Percentiles rank a stretch among this genome's conserved stretches.
Evolutionary conservation across 2,113 vertebrate species (phyloP).

Genomic region (Geococcyx californianus): DNA sequence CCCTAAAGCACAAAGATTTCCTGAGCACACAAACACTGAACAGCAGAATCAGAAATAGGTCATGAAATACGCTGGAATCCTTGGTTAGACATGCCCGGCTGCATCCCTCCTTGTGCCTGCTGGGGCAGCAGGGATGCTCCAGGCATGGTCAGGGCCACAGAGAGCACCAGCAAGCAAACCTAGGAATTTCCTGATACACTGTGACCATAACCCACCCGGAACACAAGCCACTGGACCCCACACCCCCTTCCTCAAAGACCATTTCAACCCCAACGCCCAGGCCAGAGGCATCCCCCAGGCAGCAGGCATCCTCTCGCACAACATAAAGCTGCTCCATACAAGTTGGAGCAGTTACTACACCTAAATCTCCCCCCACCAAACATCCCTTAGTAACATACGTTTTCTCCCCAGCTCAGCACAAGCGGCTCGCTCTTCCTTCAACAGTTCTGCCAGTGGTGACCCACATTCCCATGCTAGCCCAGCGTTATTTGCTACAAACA

Average conservation of each 20-base stretch:
- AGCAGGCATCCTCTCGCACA: rapidly evolving
- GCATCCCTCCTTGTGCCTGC: not conserved
- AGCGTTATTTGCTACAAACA: slow-evolving; percentile 50
- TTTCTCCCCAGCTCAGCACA: not conserved
- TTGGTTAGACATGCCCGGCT: not conserved
- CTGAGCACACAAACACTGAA: not conserved
- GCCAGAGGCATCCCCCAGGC: not conserved
- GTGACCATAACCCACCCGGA: rapidly evolving
- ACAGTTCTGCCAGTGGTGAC: slow-evolving; percentile 18
- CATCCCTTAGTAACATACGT: not conserved
- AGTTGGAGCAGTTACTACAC: not conserved
- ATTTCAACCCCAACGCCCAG: not conserved
- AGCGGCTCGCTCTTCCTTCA: slow-evolving; percentile 26
- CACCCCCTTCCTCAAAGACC: not conserved
- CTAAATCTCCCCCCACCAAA: not conserved
- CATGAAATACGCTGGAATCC: not conserved
- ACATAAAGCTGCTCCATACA: not conserved
- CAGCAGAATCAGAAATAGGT: slow-evolving; percentile 61
- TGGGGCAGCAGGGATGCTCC: not conserved
- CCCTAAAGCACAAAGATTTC: slow-evolving; percentile 7
- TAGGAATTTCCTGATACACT: rapidly evolving
- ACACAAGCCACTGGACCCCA: not conserved
- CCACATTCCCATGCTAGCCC: slow-evolving; percentile 58
- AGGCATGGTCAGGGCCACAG: not conserved
- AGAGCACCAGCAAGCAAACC: not conserved